Evolutionary conservation across 2,797 vertebrate species (phyloP).

Genomic region (Paguma larvata): DNA sequence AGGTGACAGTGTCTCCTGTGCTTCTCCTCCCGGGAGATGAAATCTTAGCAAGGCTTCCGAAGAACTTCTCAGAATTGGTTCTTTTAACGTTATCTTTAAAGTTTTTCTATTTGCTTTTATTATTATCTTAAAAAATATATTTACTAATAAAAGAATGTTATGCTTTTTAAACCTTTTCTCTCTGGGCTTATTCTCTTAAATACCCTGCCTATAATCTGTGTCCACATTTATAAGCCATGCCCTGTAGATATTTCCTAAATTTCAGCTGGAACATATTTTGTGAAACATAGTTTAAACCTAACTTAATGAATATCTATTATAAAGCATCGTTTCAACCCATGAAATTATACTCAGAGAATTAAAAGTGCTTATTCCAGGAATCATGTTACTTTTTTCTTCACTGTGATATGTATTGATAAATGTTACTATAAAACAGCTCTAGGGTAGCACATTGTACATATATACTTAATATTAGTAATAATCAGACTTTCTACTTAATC

Average conservation of each 20-base stretch:
- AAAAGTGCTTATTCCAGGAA: slow-evolving; percentile 4
- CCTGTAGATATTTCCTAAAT: background rate
- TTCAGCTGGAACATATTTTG: slow-evolving; percentile 1
- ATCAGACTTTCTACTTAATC: background rate
- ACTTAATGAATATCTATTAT: background rate
- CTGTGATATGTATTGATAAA: background rate
- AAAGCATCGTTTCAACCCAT: slow-evolving; percentile 44
- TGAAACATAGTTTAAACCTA: slow-evolving; percentile 50
- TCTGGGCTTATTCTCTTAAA: slow-evolving; percentile 2
- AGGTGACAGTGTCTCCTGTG: background rate
- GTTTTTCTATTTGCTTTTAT: slow-evolving; percentile 29
- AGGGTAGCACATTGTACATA: background rate
- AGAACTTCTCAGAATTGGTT: slow-evolving; percentile 5
- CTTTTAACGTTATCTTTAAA: background rate
- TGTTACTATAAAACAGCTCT: background rate
- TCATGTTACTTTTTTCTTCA: slow-evolving; percentile 44
- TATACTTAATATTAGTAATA: slow-evolving; percentile 47
- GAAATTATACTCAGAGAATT: slow-evolving; percentile 46
- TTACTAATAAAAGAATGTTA: slow-evolving; percentile 22
- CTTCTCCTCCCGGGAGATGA: background rate
- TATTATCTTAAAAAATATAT: slow-evolving; percentile 33
- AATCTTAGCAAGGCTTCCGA: background rate
- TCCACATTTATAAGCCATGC: background rate
- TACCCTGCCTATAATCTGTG: background rate
- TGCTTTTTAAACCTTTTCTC: background rate